These are phyloP conservation scores for Enteromius radiatus DNA, from an alignment of 2,797 vertebrate genomes.

Conservation along the genomic window DNA sequence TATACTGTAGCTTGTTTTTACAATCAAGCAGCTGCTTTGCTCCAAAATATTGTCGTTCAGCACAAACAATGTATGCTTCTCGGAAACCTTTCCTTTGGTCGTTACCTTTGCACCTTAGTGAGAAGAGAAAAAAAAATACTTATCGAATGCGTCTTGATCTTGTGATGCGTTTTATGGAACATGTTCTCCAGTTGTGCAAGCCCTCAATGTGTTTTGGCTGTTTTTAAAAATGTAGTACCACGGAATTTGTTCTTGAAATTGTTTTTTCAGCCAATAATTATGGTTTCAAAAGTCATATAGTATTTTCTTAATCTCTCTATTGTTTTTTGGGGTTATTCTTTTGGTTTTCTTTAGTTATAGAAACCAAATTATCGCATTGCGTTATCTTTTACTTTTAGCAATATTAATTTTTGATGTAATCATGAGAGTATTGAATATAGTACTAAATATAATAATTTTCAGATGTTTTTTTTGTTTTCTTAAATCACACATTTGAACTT, in stretches of 20 bases:
- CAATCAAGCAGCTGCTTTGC: conserved; percentile 81
- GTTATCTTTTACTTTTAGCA: conserved; percentile 73
- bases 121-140: conserved; percentile 64
- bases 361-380: conserved; percentile 60
- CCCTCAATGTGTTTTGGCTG: conserved; percentile 87
- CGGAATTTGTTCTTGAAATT: conserved; percentile 73
- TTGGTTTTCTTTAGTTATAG: conserved; percentile 68
- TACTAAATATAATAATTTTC: conserved; percentile 70
- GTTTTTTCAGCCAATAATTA: conserved; percentile 58
- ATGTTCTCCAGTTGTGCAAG: conserved; percentile 88
- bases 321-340: conserved; percentile 56
- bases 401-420: conserved; percentile 73
- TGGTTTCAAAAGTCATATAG: conserved; percentile 52
- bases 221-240: conserved; percentile 85
- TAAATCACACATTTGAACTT: conserved; percentile 71
- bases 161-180: conserved; percentile 89
- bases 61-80: conserved; percentile 78
- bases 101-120: conserved; percentile 81
- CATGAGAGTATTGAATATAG: conserved; percentile 67
- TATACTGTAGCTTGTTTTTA: conserved; percentile 81
- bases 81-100: conserved; percentile 65
- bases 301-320: conserved; percentile 72
- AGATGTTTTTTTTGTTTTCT: conserved; percentile 68
- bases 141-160: conserved; percentile 87
- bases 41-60: conserved; percentile 76